Percentiles rank a stretch among this genome's conserved stretches.
Evolutionary conservation across 2,113 vertebrate genomes (phyloP).

Genomic region (Aviceda subcristata): DNA sequence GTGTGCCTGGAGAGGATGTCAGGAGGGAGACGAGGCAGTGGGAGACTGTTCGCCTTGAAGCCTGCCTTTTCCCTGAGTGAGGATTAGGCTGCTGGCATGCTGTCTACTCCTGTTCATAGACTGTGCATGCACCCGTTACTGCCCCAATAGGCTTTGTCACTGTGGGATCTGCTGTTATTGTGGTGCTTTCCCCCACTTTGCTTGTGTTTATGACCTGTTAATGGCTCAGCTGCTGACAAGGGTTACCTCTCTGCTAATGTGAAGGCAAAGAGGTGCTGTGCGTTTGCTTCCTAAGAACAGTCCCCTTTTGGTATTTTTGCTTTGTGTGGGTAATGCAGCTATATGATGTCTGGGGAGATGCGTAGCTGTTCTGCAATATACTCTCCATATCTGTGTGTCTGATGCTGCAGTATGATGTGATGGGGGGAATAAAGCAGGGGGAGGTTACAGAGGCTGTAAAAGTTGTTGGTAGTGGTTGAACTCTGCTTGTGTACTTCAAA

Average conservation of each 20-base stretch:
- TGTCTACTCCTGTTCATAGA: background rate
- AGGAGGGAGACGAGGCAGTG: background rate
- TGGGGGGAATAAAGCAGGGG: background rate
- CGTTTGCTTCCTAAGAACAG: rapidly evolving
- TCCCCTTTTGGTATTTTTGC: background rate
- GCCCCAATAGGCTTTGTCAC: background rate
- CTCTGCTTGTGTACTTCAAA: background rate
- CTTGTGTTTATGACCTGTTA: background rate
- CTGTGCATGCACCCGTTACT: rapidly evolving
- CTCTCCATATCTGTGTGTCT: background rate
- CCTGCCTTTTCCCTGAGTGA: background rate
- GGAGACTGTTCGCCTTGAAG: background rate
- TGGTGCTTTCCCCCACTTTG: background rate
- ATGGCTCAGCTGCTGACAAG: background rate
- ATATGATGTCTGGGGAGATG: background rate
- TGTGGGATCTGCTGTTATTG: background rate
- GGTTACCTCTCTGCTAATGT: background rate
- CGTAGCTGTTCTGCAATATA: background rate
- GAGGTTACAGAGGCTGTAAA: background rate
- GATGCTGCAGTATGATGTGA: background rate
- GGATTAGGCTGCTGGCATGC: background rate
- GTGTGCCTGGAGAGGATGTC: background rate
- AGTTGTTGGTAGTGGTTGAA: background rate
- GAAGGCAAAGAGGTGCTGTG: background rate
- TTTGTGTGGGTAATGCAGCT: background rate